A percentile compares a stretch with the other conserved stretches of the same genome.
These are phyloP conservation scores for Parapristionchus giblindavisi DNA, from an alignment of 2,888 invertebrate genomes.

Conservation along the genomic window DNA sequence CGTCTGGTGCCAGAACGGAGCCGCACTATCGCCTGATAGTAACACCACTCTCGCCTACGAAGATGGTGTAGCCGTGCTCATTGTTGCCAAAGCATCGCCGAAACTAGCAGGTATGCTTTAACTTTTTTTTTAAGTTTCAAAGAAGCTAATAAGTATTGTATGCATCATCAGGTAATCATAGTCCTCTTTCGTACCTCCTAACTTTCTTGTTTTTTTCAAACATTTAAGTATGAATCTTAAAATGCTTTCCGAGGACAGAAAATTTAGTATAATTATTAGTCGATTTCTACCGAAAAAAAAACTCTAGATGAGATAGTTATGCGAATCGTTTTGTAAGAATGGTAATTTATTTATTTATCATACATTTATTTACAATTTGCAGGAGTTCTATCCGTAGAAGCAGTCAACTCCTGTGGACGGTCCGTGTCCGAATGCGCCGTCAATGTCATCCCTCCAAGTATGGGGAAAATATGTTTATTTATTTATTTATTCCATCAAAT, in stretches of 20 bases:
- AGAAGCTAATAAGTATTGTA: too few species aligned
- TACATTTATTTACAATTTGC: conserved; percentile 25
- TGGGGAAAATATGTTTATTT: not conserved
- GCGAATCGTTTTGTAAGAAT: too few species aligned
- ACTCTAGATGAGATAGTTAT: too few species aligned
- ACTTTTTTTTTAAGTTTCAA: not conserved
- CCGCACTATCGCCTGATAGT: conserved; percentile 10
- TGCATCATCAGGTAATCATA: too few species aligned
- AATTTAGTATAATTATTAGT: too few species aligned
- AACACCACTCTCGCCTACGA: conserved; percentile 45
- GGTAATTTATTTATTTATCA: too few species aligned
- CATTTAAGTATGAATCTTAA: too few species aligned
- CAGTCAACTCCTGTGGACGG: conserved; percentile 51
- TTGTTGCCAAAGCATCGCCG: conserved; percentile 13
- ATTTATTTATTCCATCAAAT: not conserved
- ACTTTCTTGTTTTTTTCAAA: too few species aligned
- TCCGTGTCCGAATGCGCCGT: conserved; percentile 39
- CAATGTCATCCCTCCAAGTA: conserved; percentile 35
- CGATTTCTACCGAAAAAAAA: too few species aligned
- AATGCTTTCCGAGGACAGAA: too few species aligned
- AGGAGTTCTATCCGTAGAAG: conserved; percentile 48
- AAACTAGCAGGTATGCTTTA: conserved; percentile 11
- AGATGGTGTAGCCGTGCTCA: conserved; percentile 53
- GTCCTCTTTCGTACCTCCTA: too few species aligned
- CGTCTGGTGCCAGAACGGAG: conserved; percentile 53